These are phyloP conservation scores for Drosophila buzzatii DNA, from an alignment of 2,888 invertebrate genomes.

Conservation along the genomic window DNA sequence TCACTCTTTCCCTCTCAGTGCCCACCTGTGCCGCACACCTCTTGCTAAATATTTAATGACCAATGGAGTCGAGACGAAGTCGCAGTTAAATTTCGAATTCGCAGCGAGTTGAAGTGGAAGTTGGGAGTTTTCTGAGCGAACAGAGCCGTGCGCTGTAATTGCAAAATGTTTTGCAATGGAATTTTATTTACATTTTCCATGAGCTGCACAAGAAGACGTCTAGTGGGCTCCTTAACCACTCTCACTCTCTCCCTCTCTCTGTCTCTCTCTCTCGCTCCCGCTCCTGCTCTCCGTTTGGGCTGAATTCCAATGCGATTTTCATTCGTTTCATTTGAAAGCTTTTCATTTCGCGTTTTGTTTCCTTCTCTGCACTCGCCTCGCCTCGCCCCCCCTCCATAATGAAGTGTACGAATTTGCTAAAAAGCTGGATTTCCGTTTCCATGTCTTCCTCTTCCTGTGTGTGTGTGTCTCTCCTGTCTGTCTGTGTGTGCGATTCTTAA, in stretches of 20 bases:
- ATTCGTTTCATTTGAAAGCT: slow-evolving; percentile 73
- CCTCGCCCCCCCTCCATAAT: slow-evolving; percentile 43
- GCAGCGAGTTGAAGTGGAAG: slow-evolving; percentile 5
- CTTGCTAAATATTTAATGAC: slow-evolving; percentile 82
- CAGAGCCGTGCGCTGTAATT: slow-evolving; percentile 65
- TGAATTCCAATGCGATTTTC: slow-evolving; percentile 73
- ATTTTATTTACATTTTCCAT: slow-evolving; percentile 78
- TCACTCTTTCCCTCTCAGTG: neutral
- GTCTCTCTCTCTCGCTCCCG: neutral
- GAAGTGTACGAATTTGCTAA: slow-evolving; percentile 69
- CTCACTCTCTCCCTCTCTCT: slow-evolving; percentile 1
- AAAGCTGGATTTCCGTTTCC: slow-evolving; percentile 68
- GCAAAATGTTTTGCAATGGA: slow-evolving; percentile 74
- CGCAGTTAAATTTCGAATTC: slow-evolving; percentile 14
- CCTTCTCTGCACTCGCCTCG: slow-evolving; percentile 21
- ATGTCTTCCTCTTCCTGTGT: slow-evolving; percentile 55
- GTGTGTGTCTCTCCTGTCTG: neutral
- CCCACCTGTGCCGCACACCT: slow-evolving; percentile 18
- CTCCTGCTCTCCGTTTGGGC: slow-evolving; percentile 7
- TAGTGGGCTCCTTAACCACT: slow-evolving; percentile 40
- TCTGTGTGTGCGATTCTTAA: slow-evolving; percentile 47
- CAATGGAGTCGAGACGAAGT: slow-evolving; percentile 63
- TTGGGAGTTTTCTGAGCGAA: slow-evolving; percentile 13
- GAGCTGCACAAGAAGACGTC: slow-evolving; percentile 63
- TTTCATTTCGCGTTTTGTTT: slow-evolving; percentile 68